phyloP scores from a whole-genome alignment of 2,888 invertebrate species.

The Hermaeophaga mercurialis region DNA sequence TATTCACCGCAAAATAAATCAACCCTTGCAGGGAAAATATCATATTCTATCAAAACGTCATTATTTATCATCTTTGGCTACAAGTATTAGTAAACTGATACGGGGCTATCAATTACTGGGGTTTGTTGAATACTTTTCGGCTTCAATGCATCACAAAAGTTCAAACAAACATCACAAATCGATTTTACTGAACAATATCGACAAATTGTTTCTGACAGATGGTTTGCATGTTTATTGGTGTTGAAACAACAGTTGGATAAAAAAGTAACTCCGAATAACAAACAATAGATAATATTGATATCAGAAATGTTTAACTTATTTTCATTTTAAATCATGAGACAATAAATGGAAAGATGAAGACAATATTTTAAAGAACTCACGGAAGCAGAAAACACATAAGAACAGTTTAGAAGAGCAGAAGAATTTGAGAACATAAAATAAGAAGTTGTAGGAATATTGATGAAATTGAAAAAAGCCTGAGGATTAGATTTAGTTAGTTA shows the following conservation, averaged over 20 bases:
- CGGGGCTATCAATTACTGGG: conserved; percentile 32
- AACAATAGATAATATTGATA: too few relatives aligned
- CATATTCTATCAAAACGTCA: conserved; percentile 43
- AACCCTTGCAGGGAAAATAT: conserved; percentile 46
- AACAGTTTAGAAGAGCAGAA: too few relatives aligned
- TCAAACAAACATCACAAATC: conserved; percentile 19
- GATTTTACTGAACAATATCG: background rate
- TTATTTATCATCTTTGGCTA: conserved; percentile 40
- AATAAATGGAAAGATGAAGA: too few relatives aligned
- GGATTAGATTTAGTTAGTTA: too few relatives aligned
- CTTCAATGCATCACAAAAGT: conserved; percentile 6
- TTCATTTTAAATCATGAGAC: too few relatives aligned
- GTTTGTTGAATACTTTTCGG: conserved; percentile 20
- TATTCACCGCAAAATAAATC: conserved; percentile 44
- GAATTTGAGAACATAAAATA: too few relatives aligned
- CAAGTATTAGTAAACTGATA: conserved; percentile 25
- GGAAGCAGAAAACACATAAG: too few relatives aligned
- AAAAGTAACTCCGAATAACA: too few relatives aligned
- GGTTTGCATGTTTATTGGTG: conserved; percentile 1
- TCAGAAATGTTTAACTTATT: too few relatives aligned
- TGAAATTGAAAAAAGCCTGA: too few relatives aligned
- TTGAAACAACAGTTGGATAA: conserved; percentile 22
- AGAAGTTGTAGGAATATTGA: too few relatives aligned
- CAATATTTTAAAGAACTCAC: too few relatives aligned
- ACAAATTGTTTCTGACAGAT: conserved; percentile 11